These are phyloP conservation scores for Stigmatopora nigra DNA, from an alignment of 2,113 vertebrate genomes.

Conservation along the genomic window DNA sequence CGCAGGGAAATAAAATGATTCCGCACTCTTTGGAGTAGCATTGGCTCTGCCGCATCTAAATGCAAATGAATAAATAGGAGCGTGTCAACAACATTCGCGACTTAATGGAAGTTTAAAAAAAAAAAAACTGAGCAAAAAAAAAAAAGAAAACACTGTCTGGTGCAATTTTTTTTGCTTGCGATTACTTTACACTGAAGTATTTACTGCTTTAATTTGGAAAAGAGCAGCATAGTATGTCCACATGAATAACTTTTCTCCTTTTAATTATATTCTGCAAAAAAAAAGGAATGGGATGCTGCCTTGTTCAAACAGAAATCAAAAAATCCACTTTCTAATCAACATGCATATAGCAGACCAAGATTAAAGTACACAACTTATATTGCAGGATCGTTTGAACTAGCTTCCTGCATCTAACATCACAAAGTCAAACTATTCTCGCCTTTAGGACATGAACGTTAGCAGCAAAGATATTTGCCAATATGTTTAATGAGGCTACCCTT, in stretches of 20 bases:
- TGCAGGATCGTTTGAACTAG: background rate
- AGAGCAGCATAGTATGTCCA: background rate
- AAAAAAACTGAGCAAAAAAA: background rate
- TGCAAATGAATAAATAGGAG: conserved; percentile 1
- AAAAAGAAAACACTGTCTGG: background rate
- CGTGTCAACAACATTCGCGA: background rate
- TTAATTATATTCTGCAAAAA: background rate
- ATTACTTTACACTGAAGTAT: background rate
- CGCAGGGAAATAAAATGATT: conserved; percentile 2
- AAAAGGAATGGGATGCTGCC: background rate
- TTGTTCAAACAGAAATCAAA: too few species aligned
- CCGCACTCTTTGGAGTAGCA: background rate
- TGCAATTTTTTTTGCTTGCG: conserved; percentile 1
- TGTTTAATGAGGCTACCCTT: too few species aligned
- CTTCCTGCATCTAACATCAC: conserved; percentile 5
- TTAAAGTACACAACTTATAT: background rate
- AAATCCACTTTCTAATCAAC: too few species aligned
- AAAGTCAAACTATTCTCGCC: too few species aligned
- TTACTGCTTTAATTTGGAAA: background rate
- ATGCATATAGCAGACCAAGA: background rate
- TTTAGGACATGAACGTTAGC: too few species aligned
- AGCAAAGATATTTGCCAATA: too few species aligned
- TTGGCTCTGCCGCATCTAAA: conserved; percentile 1
- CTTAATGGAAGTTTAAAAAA: conserved; percentile 4
- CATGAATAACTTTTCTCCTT: background rate